phyloP scores from a whole-genome alignment of 2,113 vertebrate species.

The Phoenicopterus ruber region DNA sequence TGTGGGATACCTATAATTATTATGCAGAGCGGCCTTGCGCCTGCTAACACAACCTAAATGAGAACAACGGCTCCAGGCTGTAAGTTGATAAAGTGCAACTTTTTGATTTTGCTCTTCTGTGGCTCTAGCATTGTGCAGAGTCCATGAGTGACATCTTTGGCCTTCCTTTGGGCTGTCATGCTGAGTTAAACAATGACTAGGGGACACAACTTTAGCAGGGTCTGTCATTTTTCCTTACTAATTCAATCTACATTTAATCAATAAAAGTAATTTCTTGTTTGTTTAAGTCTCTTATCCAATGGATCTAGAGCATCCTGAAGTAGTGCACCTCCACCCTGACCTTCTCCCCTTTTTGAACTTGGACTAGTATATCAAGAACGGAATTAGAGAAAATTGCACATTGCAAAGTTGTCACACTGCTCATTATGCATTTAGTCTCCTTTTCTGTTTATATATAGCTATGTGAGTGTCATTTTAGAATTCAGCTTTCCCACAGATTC shows the following conservation, averaged over 20 bases:
- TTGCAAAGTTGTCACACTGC: background rate
- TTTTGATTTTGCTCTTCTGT: slow-evolving; percentile 80
- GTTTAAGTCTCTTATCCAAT: slow-evolving; percentile 80
- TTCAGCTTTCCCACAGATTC: background rate
- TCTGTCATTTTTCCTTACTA: slow-evolving; percentile 79
- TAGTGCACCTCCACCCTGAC: slow-evolving; percentile 62
- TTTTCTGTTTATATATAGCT: background rate
- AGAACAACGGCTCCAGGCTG: slow-evolving; percentile 83
- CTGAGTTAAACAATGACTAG: slow-evolving; percentile 84
- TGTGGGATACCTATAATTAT: slow-evolving; percentile 86
- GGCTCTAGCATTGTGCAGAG: slow-evolving; percentile 71
- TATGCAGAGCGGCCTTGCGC: slow-evolving; percentile 66
- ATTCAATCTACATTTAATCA: slow-evolving; percentile 91
- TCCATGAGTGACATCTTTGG: slow-evolving; percentile 78
- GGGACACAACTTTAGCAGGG: slow-evolving; percentile 79
- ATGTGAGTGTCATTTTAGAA: background rate
- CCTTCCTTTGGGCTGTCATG: slow-evolving; percentile 80
- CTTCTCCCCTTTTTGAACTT: slow-evolving; percentile 54
- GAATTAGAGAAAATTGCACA: slow-evolving; percentile 26
- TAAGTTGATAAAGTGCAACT: slow-evolving; percentile 85
- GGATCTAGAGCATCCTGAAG: slow-evolving; percentile 71
- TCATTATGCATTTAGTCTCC: background rate
- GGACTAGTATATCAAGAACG: slow-evolving; percentile 9
- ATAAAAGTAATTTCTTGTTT: slow-evolving; percentile 88
- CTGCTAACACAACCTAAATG: slow-evolving; percentile 78